Evolutionary conservation across 1,140 invertebrate genomes (phyloP).

Genomic region (Bombus difficillimus): DNA sequence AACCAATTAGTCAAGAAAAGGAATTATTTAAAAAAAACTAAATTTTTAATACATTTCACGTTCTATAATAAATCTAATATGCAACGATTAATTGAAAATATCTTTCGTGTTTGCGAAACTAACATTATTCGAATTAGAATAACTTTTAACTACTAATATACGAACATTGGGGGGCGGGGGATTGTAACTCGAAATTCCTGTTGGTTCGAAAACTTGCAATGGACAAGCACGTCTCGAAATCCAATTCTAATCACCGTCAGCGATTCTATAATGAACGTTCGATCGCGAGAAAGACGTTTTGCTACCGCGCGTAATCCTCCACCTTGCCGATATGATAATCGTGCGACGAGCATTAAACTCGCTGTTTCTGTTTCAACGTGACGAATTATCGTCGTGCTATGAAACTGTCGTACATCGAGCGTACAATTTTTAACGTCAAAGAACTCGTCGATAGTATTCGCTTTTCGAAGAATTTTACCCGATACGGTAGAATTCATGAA

Average conservation of each 20-base stretch:
- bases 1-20: background rate
- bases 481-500: background rate
- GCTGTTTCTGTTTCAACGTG: background rate
- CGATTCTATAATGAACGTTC: background rate
- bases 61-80: background rate
- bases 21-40: background rate
- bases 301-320: conserved; percentile 30
- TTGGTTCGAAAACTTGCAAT: background rate
- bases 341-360: background rate
- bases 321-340: conserved; percentile 32
- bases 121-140: too few relatives aligned
- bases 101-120: too few relatives aligned
- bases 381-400: background rate
- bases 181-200: background rate
- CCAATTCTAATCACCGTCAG: conserved; percentile 34
- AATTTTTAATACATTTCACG: background rate
- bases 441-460: background rate
- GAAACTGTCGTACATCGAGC: background rate
- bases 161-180: too few relatives aligned
- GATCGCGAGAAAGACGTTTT: conserved; percentile 25
- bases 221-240: conserved; percentile 27
- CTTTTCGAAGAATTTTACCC: background rate
- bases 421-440: background rate
- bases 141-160: too few relatives aligned
- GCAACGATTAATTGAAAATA: background rate